Evolutionary conservation across 2,797 vertebrate genomes (phyloP).

Genomic region (Tarsius wallacei): DNA sequence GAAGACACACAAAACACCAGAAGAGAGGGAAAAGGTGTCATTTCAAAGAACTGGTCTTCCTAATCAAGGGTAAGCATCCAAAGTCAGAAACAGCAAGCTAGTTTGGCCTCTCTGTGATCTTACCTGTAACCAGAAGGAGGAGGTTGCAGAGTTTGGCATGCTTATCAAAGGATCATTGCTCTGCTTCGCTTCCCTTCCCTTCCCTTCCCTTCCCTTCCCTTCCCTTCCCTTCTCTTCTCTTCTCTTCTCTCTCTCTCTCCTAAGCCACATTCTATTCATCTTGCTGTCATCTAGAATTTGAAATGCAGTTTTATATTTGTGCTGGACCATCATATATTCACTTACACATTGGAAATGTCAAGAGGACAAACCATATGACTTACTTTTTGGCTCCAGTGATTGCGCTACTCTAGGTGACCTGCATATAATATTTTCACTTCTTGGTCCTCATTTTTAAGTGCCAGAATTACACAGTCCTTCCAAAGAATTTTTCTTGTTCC

Average conservation of each 20-base stretch:
- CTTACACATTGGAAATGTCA: neutral
- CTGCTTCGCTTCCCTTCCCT: too few relatives aligned
- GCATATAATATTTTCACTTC: neutral
- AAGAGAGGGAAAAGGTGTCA: neutral
- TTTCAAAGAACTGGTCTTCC: neutral
- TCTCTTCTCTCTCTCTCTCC: too few relatives aligned
- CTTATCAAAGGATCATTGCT: neutral
- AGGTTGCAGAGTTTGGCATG: neutral
- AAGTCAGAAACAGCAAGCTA: too few relatives aligned
- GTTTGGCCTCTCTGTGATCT: neutral
- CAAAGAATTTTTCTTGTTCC: neutral
- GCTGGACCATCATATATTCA: neutral
- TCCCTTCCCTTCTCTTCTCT: too few relatives aligned
- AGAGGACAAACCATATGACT: rapidly evolving
- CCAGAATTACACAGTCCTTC: neutral
- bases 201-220: too few relatives aligned
- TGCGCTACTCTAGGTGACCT: neutral
- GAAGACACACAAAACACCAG: neutral
- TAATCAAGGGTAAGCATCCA: neutral
- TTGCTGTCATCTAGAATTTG: neutral
- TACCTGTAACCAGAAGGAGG: neutral
- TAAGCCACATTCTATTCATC: neutral
- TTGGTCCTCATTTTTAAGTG: neutral
- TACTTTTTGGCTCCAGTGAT: neutral
- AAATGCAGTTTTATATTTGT: neutral